Evolutionary conservation across 2,797 vertebrate species (phyloP), one percentile per base, ranked within the genome.

Genomic region (Oryzias sinensis): DNA sequence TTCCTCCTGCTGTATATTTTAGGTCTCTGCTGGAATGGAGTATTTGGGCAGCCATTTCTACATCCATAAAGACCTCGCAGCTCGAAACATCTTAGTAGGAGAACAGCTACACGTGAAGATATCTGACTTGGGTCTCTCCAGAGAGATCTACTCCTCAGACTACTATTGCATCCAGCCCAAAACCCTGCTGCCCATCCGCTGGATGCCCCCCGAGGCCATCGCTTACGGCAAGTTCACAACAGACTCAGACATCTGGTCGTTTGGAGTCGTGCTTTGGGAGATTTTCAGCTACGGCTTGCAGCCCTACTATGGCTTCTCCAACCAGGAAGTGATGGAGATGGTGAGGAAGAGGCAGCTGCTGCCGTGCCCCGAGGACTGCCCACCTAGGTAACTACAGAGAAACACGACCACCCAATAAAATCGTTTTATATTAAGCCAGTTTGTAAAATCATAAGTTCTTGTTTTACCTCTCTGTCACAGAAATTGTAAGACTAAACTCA

Each of bases 261-360:
- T 96, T 5, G 97, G 97, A 1, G 97, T 99, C 2, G 94, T 99
- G 53, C 72, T 99, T 15, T 99, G 97, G 97, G 97, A 99, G 78
- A 94, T 99, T 59, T 99, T 99, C 90, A 98, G 96, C 88, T 99
- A 98, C 6, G 97, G 97, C 52, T 93, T 98, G 44, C 97, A 98
- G 85, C 97, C 97, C 0, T 99, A 95, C 54, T 98, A 98, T 0
- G 97, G 97, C 7, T 98, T 98, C 86, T 97, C 95, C 71, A 98
- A 99, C 82, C 96, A 98, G 86, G 97, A 99, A 79, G 97, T 99
- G 76, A 97, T 99, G 48, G 97, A 98, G 87, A 97, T 98, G 97
- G 93, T 97, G 79, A 90, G 96, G 7, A 98, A 98, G 83, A 90
- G 95, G 4, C 97, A 98, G 78, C 90, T 97, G 68, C 87, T 99